Evolutionary conservation across 2,888 invertebrate genomes (phyloP).

Genomic region (Eristalinus aeneus): DNA sequence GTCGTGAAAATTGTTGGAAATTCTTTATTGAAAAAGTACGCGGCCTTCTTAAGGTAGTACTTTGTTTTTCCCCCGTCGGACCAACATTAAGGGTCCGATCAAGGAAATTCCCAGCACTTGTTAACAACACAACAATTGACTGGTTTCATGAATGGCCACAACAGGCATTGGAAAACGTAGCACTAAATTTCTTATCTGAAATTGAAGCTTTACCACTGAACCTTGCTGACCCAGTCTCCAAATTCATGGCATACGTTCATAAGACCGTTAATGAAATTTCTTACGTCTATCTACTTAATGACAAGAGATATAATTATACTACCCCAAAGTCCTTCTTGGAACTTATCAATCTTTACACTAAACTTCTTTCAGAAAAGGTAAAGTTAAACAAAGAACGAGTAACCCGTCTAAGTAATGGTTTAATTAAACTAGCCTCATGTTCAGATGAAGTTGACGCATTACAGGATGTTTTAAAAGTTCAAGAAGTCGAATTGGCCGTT

Average conservation of each 20-base stretch:
- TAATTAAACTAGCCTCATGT: slow-evolving; percentile 92
- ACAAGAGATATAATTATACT: slow-evolving; percentile 95
- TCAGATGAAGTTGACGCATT: slow-evolving; percentile 92
- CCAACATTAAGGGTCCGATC: slow-evolving; percentile 92
- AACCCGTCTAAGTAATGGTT: slow-evolving; percentile 90
- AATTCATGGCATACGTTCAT: slow-evolving; percentile 96
- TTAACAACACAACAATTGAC: slow-evolving; percentile 95
- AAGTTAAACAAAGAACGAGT: slow-evolving; percentile 88
- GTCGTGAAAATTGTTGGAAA: slow-evolving; percentile 96
- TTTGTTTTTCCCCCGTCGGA: slow-evolving; percentile 98
- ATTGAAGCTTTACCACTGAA: slow-evolving; percentile 82
- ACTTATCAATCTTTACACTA: slow-evolving; percentile 91
- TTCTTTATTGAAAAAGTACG: slow-evolving; percentile 96
- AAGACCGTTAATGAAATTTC: slow-evolving; percentile 93
- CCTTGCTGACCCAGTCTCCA: slow-evolving; percentile 86
- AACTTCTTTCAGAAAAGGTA: slow-evolving; percentile 86
- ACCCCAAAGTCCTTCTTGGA: slow-evolving; percentile 98
- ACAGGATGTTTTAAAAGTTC: slow-evolving; percentile 86
- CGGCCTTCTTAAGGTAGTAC: slow-evolving; percentile 86
- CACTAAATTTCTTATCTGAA: slow-evolving; percentile 89
- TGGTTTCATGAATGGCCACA: slow-evolving; percentile 99
- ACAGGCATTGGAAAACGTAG: slow-evolving; percentile 94
- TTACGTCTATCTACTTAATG: slow-evolving; percentile 89
- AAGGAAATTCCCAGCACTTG: slow-evolving; percentile 95
- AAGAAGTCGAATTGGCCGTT: slow-evolving; percentile 91